Evolutionary conservation across 2,113 vertebrate species (phyloP).

Genomic region (Pipra filicauda): DNA sequence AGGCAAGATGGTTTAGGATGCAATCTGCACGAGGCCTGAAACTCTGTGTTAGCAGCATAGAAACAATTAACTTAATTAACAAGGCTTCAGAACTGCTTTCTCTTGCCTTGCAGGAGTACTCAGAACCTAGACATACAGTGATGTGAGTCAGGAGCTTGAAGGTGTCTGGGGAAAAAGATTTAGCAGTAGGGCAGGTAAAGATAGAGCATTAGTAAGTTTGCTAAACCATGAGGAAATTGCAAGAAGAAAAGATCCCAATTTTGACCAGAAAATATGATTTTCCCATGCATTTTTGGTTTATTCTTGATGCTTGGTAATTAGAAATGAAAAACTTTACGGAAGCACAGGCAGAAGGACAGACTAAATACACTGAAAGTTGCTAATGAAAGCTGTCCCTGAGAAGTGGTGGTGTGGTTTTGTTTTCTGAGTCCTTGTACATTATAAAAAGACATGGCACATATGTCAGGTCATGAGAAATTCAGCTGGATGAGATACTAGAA

Average conservation of each 20-base stretch:
- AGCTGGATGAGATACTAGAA: background rate
- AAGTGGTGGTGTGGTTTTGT: background rate
- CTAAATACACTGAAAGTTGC: background rate
- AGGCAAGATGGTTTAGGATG: background rate
- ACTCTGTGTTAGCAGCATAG: background rate
- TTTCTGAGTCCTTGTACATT: background rate
- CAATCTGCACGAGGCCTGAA: background rate
- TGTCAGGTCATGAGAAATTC: constrained; percentile 16
- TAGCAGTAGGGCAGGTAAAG: background rate
- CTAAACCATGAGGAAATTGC: background rate
- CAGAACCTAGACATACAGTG: background rate
- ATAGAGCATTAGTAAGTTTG: background rate
- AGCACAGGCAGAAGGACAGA: background rate
- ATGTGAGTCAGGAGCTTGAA: background rate
- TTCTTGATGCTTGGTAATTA: background rate
- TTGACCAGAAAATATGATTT: background rate
- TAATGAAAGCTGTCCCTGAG: background rate
- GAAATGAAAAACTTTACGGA: background rate
- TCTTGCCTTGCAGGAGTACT: background rate
- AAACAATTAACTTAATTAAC: background rate
- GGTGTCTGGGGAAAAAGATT: background rate
- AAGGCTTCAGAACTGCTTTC: background rate
- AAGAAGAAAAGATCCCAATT: background rate
- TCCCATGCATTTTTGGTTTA: background rate
- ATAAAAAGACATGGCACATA: background rate